phyloP scores from a whole-genome alignment of 2,888 invertebrate species.

The Chalcosyrphus nemorum region DNA sequence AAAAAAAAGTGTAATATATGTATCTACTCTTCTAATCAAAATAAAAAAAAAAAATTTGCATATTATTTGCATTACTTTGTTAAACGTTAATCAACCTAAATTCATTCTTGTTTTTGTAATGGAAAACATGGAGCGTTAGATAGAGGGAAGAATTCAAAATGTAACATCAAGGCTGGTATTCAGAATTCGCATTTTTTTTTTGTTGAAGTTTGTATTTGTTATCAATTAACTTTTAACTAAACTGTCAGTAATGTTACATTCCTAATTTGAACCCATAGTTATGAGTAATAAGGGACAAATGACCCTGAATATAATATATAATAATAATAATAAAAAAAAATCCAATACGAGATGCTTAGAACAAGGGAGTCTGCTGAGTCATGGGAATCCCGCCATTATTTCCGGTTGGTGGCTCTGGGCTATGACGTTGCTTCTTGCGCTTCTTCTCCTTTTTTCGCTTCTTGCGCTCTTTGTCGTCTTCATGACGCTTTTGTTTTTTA shows the following conservation, averaged over 20 bases:
- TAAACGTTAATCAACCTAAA: conserved; percentile 30
- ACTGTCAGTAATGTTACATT: neutral
- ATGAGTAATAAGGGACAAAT: conserved; percentile 33
- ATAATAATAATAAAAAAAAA: neutral
- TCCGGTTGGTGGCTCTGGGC: conserved; percentile 87
- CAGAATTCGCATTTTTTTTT: neutral
- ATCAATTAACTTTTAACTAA: neutral
- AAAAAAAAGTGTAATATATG: conserved; percentile 35
- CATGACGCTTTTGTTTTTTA: conserved; percentile 96
- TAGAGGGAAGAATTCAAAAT: neutral
- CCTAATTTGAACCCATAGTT: conserved; percentile 8
- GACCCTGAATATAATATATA: neutral
- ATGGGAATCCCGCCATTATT: conserved; percentile 63
- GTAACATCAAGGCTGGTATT: neutral
- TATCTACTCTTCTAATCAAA: conserved; percentile 48
- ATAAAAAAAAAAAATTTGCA: conserved; percentile 35
- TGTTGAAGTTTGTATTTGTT: neutral
- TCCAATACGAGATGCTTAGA: conserved; percentile 50
- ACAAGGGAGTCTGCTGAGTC: conserved; percentile 66
- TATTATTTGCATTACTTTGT: conserved; percentile 18
- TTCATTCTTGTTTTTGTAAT: conserved; percentile 33
- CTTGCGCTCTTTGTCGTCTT: conserved; percentile 96
- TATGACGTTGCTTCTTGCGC: conserved; percentile 96
- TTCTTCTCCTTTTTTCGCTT: conserved; percentile 98
- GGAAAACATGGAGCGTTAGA: conserved; percentile 47